Base-by-base conservation (phyloP, 2,113 vertebrate genomes). In the Calidris pugnax region DNA sequence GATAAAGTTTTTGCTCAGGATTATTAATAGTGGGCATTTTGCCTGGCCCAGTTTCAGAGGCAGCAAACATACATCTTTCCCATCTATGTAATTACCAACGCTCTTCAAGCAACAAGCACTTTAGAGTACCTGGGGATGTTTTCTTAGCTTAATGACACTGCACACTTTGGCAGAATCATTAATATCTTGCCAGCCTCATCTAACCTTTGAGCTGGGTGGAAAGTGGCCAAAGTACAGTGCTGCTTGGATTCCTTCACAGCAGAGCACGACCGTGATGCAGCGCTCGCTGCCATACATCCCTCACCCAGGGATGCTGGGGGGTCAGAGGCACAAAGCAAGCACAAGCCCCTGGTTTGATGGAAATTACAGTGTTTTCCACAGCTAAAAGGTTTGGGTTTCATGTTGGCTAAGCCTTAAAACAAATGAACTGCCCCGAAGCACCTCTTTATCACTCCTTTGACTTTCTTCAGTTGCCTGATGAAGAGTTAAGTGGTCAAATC, bases 131-230 rank as follows among this genome's bases (percentile, higher is more conserved):
- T 35, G 4, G 0, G 71, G 85, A 8, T 59, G 45, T 66, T 69
- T 69, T 26, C 68, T 73, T 24, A 19, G 37, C 79, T 55, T 35
- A 83, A 78, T 21, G 94, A 67, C 85, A 20, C 2, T 2, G 47
- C 57, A 41, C 32, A 0, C 72, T 13, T 9, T n/a, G 90, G 80
- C 72, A 71, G 84, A 53, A 21, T 23, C 85, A 14, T 83, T 59
- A 56, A 78, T 66, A 64, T 32, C 56, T 87, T 4, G 45, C 79
- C 96, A 87, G 56, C 41, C 89, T 85, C 91, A 53, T 26, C 80
- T 64, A 89, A 95, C 97, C 97, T 96, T 97, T 97, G 97, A 95
- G 81, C 95, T 84, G 95, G 89, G 95, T 93, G 95, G 94, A 66
- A 95, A 60, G 71, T 0, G 92, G 76, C 80, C 97, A 89, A 97